phyloP scores from a whole-genome alignment of 2,888 invertebrate species.

The Lepidochitona cinerea region DNA sequence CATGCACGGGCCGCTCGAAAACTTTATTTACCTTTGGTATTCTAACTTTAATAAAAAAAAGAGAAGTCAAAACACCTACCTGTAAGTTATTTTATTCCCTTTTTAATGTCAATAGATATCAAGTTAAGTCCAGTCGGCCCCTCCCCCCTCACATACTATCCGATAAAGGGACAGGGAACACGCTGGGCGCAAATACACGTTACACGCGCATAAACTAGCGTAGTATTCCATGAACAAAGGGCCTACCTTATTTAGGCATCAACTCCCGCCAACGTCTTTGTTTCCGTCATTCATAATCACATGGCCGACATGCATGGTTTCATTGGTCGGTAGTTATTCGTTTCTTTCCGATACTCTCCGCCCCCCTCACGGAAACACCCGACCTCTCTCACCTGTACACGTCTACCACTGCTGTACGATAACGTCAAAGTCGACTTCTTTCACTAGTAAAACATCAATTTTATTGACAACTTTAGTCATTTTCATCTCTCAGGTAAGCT shows the following conservation, averaged over 20 bases:
- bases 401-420: too few relatives aligned
- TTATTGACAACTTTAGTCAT: too few relatives aligned
- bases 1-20: too few relatives aligned
- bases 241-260: neutral
- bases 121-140: neutral
- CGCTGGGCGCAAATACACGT: neutral
- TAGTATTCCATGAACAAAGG: neutral
- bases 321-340: neutral
- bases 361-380: neutral
- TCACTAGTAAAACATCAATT: too few relatives aligned
- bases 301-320: neutral
- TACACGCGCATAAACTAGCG: neutral
- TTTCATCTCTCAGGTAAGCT: too few relatives aligned
- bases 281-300: neutral
- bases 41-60: too few relatives aligned
- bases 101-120: too few relatives aligned
- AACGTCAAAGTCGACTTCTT: too few relatives aligned
- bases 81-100: too few relatives aligned
- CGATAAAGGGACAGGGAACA: neutral
- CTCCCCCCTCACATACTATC: neutral
- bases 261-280: constrained; percentile 10
- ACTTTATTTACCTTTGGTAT: too few relatives aligned
- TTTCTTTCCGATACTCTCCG: neutral
- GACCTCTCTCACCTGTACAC: neutral
- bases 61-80: too few relatives aligned